Conservation (phyloP, 1,140 invertebrate species). For the Drosophila pachea region DNA sequence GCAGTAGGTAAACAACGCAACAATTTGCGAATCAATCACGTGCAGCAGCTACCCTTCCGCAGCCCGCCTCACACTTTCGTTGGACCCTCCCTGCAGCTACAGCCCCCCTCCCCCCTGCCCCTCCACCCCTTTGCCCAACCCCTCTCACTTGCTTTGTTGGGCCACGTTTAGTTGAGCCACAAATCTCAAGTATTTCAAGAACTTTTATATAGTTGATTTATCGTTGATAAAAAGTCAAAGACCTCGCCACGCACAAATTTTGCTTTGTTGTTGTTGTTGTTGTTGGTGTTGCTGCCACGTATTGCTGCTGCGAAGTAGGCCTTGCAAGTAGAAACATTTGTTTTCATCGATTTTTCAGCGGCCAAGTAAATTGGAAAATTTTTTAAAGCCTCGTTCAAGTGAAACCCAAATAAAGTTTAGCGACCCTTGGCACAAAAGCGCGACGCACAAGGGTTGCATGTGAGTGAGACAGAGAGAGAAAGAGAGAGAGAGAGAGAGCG, state of each 20-base stretch:
- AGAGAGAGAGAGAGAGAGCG: constrained; percentile 3
- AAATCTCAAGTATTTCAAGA: constrained; percentile 25
- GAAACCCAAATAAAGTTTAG: constrained; percentile 64
- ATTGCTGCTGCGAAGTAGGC: constrained; percentile 52
- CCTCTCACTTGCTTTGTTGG: constrained; percentile 1
- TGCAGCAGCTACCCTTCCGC: constrained; percentile 13
- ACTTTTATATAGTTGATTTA: constrained; percentile 14
- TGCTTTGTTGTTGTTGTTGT: background rate
- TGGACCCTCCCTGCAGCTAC: too few relatives aligned
- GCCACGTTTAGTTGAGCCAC: constrained; percentile 17
- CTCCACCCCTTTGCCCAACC: constrained; percentile 1
- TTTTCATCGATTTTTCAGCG: constrained; percentile 61
- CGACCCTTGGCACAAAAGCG: constrained; percentile 48
- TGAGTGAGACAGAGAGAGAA: background rate
- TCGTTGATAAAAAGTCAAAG: constrained; percentile 11
- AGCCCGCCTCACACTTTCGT: background rate
- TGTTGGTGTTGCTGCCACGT: background rate
- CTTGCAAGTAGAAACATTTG: constrained; percentile 46
- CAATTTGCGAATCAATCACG: constrained; percentile 45
- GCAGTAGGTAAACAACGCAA: constrained; percentile 37
- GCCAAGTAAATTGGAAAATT: constrained; percentile 30
- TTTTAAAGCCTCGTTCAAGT: constrained; percentile 30
- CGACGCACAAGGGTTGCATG: background rate
- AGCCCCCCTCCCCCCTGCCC: background rate
- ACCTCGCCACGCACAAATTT: background rate